These are phyloP conservation scores for Aplysia californica DNA, from an alignment of 1,140 invertebrate genomes.

Conservation along the genomic window DNA sequence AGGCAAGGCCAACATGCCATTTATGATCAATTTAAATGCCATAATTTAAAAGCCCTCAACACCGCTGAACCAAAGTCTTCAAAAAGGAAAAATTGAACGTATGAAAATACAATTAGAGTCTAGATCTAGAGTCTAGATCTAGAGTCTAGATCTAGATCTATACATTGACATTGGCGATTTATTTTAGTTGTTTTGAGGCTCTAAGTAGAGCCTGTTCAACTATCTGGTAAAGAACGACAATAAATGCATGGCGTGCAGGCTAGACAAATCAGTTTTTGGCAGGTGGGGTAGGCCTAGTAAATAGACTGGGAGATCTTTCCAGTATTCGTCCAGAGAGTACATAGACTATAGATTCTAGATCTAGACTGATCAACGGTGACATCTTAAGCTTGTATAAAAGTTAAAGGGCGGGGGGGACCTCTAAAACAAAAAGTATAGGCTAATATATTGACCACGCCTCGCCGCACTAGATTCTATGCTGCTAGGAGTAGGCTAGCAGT, in stretches of 20 bases:
- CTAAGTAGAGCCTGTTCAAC: not conserved
- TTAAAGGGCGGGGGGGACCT: not conserved
- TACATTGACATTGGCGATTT: not conserved
- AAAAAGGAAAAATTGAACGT: not conserved
- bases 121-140: not conserved
- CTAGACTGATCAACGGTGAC: not conserved
- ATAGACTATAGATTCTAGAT: not conserved
- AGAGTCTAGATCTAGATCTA: not conserved
- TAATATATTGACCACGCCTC: not conserved
- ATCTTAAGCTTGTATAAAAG: too few species aligned
- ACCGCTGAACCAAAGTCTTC: too few species aligned
- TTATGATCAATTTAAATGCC: too few species aligned
- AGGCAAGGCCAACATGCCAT: too few species aligned
- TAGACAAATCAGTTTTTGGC: too few species aligned
- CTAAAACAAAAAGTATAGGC: not conserved
- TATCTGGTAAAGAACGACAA: not conserved
- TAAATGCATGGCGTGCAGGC: too few species aligned
- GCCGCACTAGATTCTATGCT: too few species aligned
- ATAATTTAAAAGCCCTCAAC: too few species aligned
- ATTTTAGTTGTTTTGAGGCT: not conserved
- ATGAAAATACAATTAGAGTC: not conserved
- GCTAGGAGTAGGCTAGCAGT: not conserved
- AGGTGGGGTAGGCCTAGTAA: too few species aligned
- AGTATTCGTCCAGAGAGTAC: too few species aligned
- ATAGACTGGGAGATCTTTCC: too few species aligned